A percentile compares a stretch with the other conserved stretches of the same genome.
These are phyloP conservation scores for Nyctibius bracteatus DNA, from an alignment of 2,113 vertebrate genomes.

Conservation along the genomic window DNA sequence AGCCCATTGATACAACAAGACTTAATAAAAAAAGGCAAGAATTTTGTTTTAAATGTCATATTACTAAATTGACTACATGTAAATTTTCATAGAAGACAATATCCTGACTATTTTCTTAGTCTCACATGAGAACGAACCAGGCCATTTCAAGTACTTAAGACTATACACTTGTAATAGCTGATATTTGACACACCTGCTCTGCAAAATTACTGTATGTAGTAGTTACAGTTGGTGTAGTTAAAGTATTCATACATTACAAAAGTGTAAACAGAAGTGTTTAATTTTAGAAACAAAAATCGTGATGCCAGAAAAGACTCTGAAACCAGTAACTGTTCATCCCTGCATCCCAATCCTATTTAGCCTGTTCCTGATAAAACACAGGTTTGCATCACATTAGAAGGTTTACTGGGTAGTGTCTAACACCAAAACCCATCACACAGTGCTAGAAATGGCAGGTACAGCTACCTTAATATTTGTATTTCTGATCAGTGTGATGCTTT, in stretches of 20 bases:
- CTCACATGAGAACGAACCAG: not conserved
- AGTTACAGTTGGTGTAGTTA: not conserved
- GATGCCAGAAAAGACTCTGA: not conserved
- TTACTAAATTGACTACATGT: not conserved
- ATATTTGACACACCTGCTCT: not conserved
- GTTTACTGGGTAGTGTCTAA: not conserved
- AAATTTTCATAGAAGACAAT: not conserved
- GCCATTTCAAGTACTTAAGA: not conserved
- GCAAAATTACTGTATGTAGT: not conserved
- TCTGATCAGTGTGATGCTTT: not conserved
- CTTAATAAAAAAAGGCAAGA: not conserved
- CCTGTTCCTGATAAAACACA: not conserved
- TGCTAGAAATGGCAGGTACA: not conserved
- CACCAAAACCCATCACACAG: not conserved
- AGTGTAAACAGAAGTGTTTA: not conserved
- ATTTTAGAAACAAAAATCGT: not conserved
- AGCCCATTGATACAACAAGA: constrained; percentile 18
- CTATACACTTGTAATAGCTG: not conserved
- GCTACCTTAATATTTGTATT: not conserved
- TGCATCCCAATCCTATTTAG: not conserved
- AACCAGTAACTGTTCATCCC: accelerated
- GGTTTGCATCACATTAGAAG: not conserved
- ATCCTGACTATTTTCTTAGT: not conserved
- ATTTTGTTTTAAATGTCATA: not conserved
- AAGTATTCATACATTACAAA: not conserved